Evolutionary conservation across 1,140 invertebrate species (phyloP).

Genomic region (Himalopsyche phryganea): DNA sequence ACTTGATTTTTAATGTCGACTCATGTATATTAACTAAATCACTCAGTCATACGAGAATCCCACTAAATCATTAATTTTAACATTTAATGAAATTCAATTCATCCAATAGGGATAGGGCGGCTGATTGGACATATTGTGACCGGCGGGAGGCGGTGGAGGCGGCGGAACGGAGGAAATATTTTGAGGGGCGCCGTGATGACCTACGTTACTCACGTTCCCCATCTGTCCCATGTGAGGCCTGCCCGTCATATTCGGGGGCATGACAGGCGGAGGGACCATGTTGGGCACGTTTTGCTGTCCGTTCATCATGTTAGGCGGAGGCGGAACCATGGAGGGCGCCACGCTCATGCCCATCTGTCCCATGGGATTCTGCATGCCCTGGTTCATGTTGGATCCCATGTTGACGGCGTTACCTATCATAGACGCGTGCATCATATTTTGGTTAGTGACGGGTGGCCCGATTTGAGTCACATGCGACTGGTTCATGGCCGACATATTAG

Average conservation of each 20-base stretch:
- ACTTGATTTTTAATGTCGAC: no score
- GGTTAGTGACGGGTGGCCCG: constrained; percentile 11
- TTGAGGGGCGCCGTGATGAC: constrained; percentile 7
- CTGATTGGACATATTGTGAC: constrained; percentile 24
- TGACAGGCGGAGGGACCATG: constrained; percentile 3
- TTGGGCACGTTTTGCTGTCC: constrained; percentile 2
- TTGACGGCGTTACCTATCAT: constrained; percentile 17
- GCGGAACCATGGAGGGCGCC: constrained; percentile 22
- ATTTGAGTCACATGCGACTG: background rate
- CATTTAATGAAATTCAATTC: constrained; percentile 10
- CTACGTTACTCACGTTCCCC: background rate
- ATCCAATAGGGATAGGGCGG: constrained; percentile 30
- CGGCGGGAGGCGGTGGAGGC: constrained; percentile 10
- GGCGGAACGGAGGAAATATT: constrained; percentile 9
- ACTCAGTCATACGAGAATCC: no score
- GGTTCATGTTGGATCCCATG: constrained; percentile 13
- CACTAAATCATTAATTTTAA: no score
- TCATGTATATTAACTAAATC: no score
- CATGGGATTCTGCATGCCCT: constrained; percentile 15
- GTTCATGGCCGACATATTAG: background rate
- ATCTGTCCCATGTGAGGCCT: constrained; percentile 4
- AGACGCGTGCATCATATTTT: constrained; percentile 19
- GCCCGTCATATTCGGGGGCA: background rate
- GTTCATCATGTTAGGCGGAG: constrained; percentile 6
- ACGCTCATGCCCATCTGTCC: constrained; percentile 25